Conservation (phyloP, 2,113 vertebrate genomes). For the Ginglymostoma cirratum region DNA sequence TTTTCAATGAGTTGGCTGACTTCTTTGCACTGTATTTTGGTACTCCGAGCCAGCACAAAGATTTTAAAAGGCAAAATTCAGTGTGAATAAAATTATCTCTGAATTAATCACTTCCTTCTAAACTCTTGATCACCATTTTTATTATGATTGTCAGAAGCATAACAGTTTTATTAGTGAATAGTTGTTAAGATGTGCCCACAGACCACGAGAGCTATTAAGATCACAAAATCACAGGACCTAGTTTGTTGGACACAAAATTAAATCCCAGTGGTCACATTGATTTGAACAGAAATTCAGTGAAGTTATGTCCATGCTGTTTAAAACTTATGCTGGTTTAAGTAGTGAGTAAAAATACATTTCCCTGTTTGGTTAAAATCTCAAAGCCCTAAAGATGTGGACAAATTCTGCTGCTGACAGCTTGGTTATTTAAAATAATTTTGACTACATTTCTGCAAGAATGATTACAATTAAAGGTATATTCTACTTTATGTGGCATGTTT, state of each 20-base stretch:
- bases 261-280: constrained; percentile 60
- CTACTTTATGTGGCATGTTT: neutral
- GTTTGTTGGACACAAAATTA: constrained; percentile 66
- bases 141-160: constrained; percentile 75
- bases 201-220: constrained; percentile 88
- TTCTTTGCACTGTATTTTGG: constrained; percentile 46
- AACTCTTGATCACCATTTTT: constrained; percentile 58
- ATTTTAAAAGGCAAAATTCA: constrained; percentile 23
- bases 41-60: neutral
- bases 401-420: neutral
- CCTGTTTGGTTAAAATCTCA: constrained; percentile 51
- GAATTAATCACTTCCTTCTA: constrained; percentile 46
- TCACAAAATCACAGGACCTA: constrained; percentile 72
- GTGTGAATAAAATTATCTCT: constrained; percentile 17
- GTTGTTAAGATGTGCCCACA: constrained; percentile 72
- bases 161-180: constrained; percentile 68
- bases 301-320: constrained; percentile 47
- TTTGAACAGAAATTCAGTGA: constrained; percentile 59
- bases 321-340: constrained; percentile 62
- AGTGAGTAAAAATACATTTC: constrained; percentile 52
- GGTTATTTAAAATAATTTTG: neutral
- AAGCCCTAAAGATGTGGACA: neutral
- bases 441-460: neutral
- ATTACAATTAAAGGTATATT: neutral
- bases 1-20: constrained; percentile 55